Percentiles rank a stretch among this genome's conserved stretches.
Conservation (phyloP, 2,113 vertebrate species). For the Irena cyanogastra region DNA sequence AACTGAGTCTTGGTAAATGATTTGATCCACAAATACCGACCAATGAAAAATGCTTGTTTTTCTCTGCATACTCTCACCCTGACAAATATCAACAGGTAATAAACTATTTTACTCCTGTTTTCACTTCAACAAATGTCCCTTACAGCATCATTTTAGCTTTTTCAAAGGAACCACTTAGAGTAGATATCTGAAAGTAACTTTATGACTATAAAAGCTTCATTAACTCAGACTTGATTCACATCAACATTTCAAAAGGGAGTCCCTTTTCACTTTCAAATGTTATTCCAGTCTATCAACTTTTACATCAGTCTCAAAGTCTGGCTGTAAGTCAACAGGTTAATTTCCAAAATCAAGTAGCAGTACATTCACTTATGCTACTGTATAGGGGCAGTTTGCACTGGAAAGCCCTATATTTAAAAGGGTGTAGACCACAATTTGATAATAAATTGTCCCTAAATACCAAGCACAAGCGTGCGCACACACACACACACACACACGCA, state of each 20-base stretch:
- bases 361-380: not conserved
- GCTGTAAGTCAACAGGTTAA: not conserved
- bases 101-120: not conserved
- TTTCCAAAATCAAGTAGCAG: not conserved
- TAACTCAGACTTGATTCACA: not conserved
- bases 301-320: not conserved
- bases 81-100: not conserved
- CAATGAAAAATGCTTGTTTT: not conserved
- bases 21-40: not conserved
- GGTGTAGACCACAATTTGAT: not conserved
- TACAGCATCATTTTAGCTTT: not conserved
- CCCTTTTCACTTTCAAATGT: slow-evolving; percentile 2
- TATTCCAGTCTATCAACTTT: not conserved
- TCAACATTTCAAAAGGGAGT: not conserved
- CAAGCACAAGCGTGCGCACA: not conserved
- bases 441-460: not conserved
- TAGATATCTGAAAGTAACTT: not conserved
- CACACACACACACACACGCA: not conserved
- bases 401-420: slow-evolving; percentile 10
- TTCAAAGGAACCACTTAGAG: not conserved
- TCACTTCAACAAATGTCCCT: not conserved
- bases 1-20: not conserved
- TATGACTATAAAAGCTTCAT: not conserved
- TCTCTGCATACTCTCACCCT: not conserved
- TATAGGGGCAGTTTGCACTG: not conserved